Evolutionary conservation across 2,888 invertebrate species (phyloP).

Genomic region (Arrhopalites spinosus): DNA sequence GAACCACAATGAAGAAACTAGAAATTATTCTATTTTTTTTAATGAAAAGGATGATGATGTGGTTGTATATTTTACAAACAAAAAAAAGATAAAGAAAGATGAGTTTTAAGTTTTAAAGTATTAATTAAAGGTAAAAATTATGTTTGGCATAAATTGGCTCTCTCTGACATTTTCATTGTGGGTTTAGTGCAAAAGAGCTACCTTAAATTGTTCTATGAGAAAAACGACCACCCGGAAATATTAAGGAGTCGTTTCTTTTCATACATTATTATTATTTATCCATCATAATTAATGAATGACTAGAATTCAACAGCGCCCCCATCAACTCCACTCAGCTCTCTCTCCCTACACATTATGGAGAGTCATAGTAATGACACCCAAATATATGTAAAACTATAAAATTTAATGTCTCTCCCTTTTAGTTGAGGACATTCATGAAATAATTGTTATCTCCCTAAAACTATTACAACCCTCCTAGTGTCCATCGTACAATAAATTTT

Average conservation of each 20-base stretch:
- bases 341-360: neutral
- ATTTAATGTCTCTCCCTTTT: conserved; percentile 3
- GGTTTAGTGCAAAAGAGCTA: conserved; percentile 9
- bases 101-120: neutral
- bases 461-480: too few relatives aligned
- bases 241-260: conserved; percentile 24
- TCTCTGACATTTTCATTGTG: conserved; percentile 34
- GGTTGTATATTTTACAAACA: too few relatives aligned
- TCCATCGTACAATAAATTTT: too few relatives aligned
- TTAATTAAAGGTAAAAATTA: conserved; percentile 17
- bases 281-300: conserved; percentile 15
- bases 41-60: too few relatives aligned
- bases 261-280: conserved; percentile 24
- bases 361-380: too few relatives aligned
- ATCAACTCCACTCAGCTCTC: too few relatives aligned
- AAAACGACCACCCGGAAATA: conserved; percentile 32
- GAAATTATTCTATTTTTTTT: too few relatives aligned
- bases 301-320: too few relatives aligned
- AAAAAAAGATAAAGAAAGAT: too few relatives aligned
- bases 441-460: neutral
- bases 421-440: neutral
- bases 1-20: too few relatives aligned
- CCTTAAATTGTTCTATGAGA: neutral
- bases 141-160: conserved; percentile 31
- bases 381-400: neutral